A percentile compares a stretch with the other conserved stretches of the same genome.
These are phyloP conservation scores for Petromus typicus DNA, from an alignment of 2,113 vertebrate species.

Conservation along the genomic window DNA sequence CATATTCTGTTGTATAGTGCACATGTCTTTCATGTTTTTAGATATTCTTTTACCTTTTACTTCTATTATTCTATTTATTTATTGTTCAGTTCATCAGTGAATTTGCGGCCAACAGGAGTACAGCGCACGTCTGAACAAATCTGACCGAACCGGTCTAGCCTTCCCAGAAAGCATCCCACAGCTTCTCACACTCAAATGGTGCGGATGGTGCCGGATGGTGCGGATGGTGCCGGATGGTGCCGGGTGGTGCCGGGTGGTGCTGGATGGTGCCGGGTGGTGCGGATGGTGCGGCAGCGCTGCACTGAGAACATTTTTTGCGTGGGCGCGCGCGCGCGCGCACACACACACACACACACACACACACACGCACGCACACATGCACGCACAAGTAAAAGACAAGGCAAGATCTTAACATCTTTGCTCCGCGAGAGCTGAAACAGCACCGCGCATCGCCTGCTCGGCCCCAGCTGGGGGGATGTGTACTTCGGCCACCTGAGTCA, in stretches of 20 bases:
- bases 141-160: not conserved
- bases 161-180: accelerated
- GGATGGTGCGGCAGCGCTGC: too few relatives aligned
- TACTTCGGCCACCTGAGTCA: too few relatives aligned
- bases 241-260: too few relatives aligned
- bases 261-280: too few relatives aligned
- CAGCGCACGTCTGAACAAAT: not conserved
- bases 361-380: accelerated
- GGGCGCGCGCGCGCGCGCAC: too few relatives aligned
- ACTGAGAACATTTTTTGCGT: too few relatives aligned
- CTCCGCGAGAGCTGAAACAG: not conserved
- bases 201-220: too few relatives aligned
- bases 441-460: accelerated
- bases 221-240: too few relatives aligned
- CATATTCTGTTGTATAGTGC: too few relatives aligned
- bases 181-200: not conserved
- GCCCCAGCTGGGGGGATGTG: not conserved
- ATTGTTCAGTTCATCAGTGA: not conserved
- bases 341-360: too few relatives aligned
- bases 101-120: not conserved
- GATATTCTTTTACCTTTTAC: not conserved
- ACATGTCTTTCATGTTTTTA: not conserved
- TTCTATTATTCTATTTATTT: not conserved
- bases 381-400: not conserved
- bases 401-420: not conserved